phyloP scores from a whole-genome alignment of 2,888 invertebrate species.

The Elmis aenea region DNA sequence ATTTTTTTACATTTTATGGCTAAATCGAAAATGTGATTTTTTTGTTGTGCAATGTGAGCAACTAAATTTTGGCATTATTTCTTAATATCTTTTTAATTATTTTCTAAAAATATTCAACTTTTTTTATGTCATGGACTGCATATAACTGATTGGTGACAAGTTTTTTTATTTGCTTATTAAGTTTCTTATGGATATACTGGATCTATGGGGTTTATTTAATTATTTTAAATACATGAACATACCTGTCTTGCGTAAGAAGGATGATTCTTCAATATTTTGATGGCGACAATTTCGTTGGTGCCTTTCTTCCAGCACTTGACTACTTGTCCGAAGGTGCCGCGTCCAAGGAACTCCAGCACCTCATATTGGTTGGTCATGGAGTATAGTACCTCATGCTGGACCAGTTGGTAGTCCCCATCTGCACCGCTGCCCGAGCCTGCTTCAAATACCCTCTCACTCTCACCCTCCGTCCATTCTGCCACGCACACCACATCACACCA shows the following conservation, averaged over 20 bases:
- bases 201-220: too few relatives aligned
- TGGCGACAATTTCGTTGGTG: constrained; percentile 99
- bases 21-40: too few relatives aligned
- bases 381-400: constrained; percentile 96
- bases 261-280: constrained; percentile 99
- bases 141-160: too few relatives aligned
- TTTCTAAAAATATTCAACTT: too few relatives aligned
- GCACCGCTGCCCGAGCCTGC: constrained; percentile 77
- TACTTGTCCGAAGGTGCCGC: constrained; percentile 98
- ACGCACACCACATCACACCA: constrained; percentile 20
- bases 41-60: too few relatives aligned
- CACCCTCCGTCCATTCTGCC: constrained; percentile 23
- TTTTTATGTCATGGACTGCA: too few relatives aligned
- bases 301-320: constrained; percentile 99
- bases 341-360: constrained; percentile 97
- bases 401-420: constrained; percentile 97
- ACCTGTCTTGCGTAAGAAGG: constrained; percentile 97
- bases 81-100: too few relatives aligned
- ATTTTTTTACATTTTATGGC: too few relatives aligned
- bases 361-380: constrained; percentile 94
- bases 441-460: constrained; percentile 36
- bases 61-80: too few relatives aligned
- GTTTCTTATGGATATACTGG: too few relatives aligned
- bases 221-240: too few relatives aligned
- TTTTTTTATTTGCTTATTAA: too few relatives aligned